Evolutionary conservation across 1,140 invertebrate genomes (phyloP), one percentile per base, ranked within the genome.

Genomic region (Drosophila melanogaster): DNA sequence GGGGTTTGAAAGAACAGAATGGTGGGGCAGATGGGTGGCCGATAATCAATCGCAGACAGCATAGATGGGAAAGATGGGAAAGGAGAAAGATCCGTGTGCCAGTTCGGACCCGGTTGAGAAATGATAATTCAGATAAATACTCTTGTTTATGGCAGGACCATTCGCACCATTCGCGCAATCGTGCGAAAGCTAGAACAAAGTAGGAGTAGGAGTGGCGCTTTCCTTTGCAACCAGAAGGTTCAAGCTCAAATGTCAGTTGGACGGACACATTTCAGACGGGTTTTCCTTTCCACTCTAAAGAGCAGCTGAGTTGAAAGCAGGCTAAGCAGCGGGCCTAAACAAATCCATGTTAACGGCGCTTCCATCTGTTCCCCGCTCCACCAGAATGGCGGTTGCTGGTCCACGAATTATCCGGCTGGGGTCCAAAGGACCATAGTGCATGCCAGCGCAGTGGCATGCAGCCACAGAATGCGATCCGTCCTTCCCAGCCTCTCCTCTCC

Each of bases 381-480:
- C n/a, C n/a, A 10, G 19, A 12, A 11, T 17, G 53, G 10, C 26
- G 6, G 50, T 10, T 40, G 22, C 26, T n/a, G 61, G 35, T 24
- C 17, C 35, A 56, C 56, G 66, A 41, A 54, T 69, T 64, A 69
- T 70, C 62, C 40, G 22, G 19, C 30, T 24, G 22, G 55, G 17
- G 8, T 11, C 40, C 30, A 19, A 14, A 24, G 8, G 11, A 12
- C 17, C 35, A 35, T 35, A 62, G 44, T 58, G 50, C 57, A 67
- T 62, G 57, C 64, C 64, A 35, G 11, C n/a, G 35, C 64, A 40
- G 14, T 70, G 66, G 67, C 64, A 71, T 70, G 67, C 67, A 71
- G 49, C 64, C 66, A 19, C 64, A 70, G 66, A 70, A 70, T 71
- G 67, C 44, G 64, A 40, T 69, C 41, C 44, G 26, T 44, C 65